A percentile compares a stretch with the other conserved stretches of the same genome.
Evolutionary conservation across 1,140 invertebrate genomes (phyloP).

Genomic region (Ostrea denselamellosa): DNA sequence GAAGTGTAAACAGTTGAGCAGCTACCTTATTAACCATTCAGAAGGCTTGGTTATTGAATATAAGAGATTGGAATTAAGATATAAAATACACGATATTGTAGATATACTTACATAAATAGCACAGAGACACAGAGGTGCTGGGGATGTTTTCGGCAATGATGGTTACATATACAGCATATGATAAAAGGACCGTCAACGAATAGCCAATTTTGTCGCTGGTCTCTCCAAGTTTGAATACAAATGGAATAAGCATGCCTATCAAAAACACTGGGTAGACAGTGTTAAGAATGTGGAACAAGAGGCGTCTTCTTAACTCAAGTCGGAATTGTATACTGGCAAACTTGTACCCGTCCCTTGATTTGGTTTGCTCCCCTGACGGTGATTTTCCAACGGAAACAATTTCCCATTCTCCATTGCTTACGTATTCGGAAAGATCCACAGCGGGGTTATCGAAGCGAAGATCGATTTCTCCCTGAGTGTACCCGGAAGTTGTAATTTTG

Average conservation of each 20-base stretch:
- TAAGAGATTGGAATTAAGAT: too few relatives aligned
- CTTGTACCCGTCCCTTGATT: neutral
- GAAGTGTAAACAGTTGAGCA: too few relatives aligned
- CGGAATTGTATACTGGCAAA: slow-evolving; percentile 39
- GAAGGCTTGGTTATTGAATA: too few relatives aligned
- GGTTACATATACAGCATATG: slow-evolving; percentile 45
- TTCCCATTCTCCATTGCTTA: slow-evolving; percentile 51
- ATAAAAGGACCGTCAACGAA: slow-evolving; percentile 42
- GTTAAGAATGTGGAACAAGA: slow-evolving; percentile 44
- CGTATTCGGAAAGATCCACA: neutral
- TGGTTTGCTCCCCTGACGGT: neutral
- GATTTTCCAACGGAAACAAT: neutral
- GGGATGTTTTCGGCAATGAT: slow-evolving; percentile 48
- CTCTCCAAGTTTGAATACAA: slow-evolving; percentile 44
- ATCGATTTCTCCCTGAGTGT: slow-evolving; percentile 41
- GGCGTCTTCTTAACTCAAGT: slow-evolving; percentile 29
- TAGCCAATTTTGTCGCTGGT: slow-evolving; percentile 48
- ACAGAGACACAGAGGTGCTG: slow-evolving; percentile 49
- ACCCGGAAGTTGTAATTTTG: slow-evolving; percentile 47
- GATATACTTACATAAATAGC: slow-evolving; percentile 42
- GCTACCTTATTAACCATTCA: too few relatives aligned
- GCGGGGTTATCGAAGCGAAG: neutral
- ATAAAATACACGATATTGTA: too few relatives aligned
- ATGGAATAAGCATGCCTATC: slow-evolving; percentile 46
- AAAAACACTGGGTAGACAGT: slow-evolving; percentile 46